Conservation (phyloP, 2,888 invertebrate species). For the Chrysotoxum bicinctum region DNA sequence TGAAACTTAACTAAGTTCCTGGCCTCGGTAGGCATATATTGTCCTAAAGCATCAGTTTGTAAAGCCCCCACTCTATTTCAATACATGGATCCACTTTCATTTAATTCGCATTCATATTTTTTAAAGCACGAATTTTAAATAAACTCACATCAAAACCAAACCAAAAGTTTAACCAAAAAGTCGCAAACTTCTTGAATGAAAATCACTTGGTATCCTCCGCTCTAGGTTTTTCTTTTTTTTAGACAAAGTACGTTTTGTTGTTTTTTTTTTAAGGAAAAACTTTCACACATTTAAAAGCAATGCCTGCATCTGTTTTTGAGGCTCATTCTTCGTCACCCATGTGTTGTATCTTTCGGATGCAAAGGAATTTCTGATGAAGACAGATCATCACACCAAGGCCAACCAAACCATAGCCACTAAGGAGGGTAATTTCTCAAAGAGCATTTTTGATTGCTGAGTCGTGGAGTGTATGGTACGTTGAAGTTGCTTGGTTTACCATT, state of each 20-base stretch:
- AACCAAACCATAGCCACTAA: conserved; percentile 51
- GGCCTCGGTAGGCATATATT: too few species aligned
- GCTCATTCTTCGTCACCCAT: conserved; percentile 56
- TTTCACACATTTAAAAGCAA: conserved; percentile 52
- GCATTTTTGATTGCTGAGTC: conserved; percentile 48
- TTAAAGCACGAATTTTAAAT: conserved; percentile 21
- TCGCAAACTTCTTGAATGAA: conserved; percentile 62
- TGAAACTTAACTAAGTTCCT: too few species aligned
- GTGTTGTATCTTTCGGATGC: conserved; percentile 31
- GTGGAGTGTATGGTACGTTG: conserved; percentile 2
- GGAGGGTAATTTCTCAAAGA: conserved; percentile 68
- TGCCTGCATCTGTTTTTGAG: conserved; percentile 27
- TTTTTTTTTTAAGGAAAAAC: conserved; percentile 1
- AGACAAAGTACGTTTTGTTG: background rate
- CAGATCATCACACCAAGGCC: conserved; percentile 52
- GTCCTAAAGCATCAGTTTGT: background rate
- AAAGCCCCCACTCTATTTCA: background rate
- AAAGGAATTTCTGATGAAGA: conserved; percentile 62
- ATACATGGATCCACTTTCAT: background rate
- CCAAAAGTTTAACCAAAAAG: conserved; percentile 58
- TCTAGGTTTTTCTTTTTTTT: background rate
- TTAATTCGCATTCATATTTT: conserved; percentile 5
- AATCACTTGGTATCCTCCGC: conserved; percentile 30
- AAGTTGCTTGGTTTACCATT: conserved; percentile 52
- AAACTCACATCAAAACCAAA: conserved; percentile 48